Evolutionary conservation across 2,113 vertebrate genomes (phyloP), one percentile per base, ranked within the genome.

Genomic region (Capreolus pygargus): DNA sequence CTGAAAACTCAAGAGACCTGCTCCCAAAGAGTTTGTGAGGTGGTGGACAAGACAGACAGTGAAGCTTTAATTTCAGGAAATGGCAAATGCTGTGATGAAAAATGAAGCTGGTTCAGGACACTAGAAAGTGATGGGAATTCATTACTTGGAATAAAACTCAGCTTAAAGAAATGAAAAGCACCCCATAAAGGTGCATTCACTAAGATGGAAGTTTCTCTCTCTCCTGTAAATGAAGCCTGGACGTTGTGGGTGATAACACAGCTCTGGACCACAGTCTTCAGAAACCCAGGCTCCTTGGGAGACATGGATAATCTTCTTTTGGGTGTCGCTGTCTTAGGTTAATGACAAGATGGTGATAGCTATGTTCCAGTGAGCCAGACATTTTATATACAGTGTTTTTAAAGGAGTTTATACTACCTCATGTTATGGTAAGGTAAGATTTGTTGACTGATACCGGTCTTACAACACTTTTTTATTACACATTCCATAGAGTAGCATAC

Each of bases 221-320:
- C 57, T 79, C 27, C 16, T 3, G 1, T 25, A 25, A 47, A 0
- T 17, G 47, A 84, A 58, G 7, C 17, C 57, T 84, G 36, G 21
- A 76, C n/a, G 30, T 25, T 19, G 2, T 17, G 4, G 28, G 23
- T 17, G 33, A 7, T 6, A 17, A 2, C 0, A 0, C 19, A 2
- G 2, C 30, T 33, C 27, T 43, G 7, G 33, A 6, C 39, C n/a
- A 16, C 14, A n/a, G 7, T 94, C 60, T 39, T 83, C 36, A 82
- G 89, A 64, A 92, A 45, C 21, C 15, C 23, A 16, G 19, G 1
- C 52, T 60, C 28, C 79, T 36, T 64, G 64, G 9, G 9, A 60
- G 21, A 15, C 43, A 52, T 0, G 19, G n/a, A 27, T 25, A 13
- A 4, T 1, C 27, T 30, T 43, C 33, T 30, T 33, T 23, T 6